A percentile compares a stretch with the other conserved stretches of the same genome.
phyloP scores from a whole-genome alignment of 2,113 vertebrate species.

The Nyctereutes procyonoides region DNA sequence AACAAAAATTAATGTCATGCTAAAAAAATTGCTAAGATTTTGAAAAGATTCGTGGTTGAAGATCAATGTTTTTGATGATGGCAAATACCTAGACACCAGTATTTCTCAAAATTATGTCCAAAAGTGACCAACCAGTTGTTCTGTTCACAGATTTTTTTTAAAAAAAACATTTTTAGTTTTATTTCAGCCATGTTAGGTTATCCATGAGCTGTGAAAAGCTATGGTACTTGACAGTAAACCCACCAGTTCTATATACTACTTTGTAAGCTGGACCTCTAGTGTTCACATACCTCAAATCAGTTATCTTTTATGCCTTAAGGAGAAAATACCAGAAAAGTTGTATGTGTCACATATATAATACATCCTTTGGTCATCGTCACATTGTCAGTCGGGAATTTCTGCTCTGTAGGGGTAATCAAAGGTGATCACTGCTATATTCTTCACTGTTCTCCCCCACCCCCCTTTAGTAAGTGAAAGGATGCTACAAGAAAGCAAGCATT shows the following conservation, averaged over 20 bases:
- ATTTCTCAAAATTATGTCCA: neutral
- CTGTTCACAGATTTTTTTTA: neutral
- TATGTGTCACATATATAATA: slow-evolving; percentile 73
- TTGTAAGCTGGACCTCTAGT: slow-evolving; percentile 69
- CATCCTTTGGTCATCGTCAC: slow-evolving; percentile 51
- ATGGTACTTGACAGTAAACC: slow-evolving; percentile 74
- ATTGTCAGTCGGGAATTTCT: slow-evolving; percentile 60
- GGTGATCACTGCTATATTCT: slow-evolving; percentile 55
- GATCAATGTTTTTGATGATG: neutral
- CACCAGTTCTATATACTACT: slow-evolving; percentile 64
- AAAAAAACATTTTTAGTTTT: slow-evolving; percentile 85
- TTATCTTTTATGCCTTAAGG: slow-evolving; percentile 62
- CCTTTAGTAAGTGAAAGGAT: slow-evolving; percentile 79
- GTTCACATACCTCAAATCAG: slow-evolving; percentile 70
- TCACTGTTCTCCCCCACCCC: neutral
- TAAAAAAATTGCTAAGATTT: neutral
- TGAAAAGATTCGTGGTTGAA: neutral
- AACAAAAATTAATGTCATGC: neutral
- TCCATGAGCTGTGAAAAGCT: slow-evolving; percentile 77
- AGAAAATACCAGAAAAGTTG: slow-evolving; percentile 71
- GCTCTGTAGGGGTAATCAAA: slow-evolving; percentile 59
- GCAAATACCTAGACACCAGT: neutral
- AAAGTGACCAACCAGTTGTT: neutral
- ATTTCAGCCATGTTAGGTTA: slow-evolving; percentile 80
- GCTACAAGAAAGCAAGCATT: slow-evolving; percentile 79